phyloP scores from a whole-genome alignment of 2,113 vertebrate species.

The Nycticebus coucang region DNA sequence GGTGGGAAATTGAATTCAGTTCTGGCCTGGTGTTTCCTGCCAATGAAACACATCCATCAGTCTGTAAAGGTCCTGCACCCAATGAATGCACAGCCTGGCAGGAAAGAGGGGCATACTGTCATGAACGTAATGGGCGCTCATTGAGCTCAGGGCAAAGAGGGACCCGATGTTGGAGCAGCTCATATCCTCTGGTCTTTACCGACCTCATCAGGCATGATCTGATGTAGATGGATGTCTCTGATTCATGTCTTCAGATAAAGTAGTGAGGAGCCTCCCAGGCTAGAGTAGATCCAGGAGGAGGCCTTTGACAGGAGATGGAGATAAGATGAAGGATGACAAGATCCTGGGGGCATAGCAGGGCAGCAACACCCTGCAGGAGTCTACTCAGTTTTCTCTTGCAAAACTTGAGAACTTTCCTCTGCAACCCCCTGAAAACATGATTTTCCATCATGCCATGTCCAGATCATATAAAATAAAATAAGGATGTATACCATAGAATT shows the following conservation, averaged over 20 bases:
- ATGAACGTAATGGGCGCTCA: rapidly evolving
- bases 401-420: neutral
- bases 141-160: neutral
- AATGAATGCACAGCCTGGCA: neutral
- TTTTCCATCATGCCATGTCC: neutral
- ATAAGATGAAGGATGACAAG: neutral
- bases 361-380: neutral
- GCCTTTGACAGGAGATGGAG: neutral
- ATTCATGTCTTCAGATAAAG: neutral
- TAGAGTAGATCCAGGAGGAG: neutral
- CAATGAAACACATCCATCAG: neutral
- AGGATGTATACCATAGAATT: too few relatives aligned
- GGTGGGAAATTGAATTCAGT: neutral
- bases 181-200: neutral
- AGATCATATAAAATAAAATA: neutral
- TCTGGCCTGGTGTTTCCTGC: neutral
- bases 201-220: neutral
- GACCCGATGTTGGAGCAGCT: too few relatives aligned
- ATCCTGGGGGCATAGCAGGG: neutral
- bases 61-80: conserved; percentile 4
- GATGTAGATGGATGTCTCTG: neutral
- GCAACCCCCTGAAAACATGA: neutral
- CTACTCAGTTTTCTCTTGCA: neutral
- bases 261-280: neutral
- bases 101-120: neutral